Evolutionary conservation across 1,140 invertebrate genomes (phyloP).

Genomic region (Orchesella cincta): DNA sequence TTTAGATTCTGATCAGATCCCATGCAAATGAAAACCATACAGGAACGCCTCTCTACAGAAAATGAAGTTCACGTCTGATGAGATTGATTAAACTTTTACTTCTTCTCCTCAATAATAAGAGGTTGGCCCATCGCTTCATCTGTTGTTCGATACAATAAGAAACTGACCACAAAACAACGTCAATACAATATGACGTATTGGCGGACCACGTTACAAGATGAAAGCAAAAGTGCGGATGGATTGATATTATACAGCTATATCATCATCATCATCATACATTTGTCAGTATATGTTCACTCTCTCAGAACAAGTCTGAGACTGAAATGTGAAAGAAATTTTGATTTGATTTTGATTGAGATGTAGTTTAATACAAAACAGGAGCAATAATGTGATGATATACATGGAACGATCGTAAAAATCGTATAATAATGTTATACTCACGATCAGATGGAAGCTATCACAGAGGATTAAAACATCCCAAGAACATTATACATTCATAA

Average conservation of each 20-base stretch:
- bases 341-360: constrained; percentile 20
- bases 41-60: constrained; percentile 5
- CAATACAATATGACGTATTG: not conserved
- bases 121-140: not conserved
- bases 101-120: constrained; percentile 23
- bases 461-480: too few species aligned
- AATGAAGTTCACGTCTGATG: not conserved
- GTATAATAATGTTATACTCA: not conserved
- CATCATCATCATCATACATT: too few species aligned
- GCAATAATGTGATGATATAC: not conserved
- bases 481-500: too few species aligned
- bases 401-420: not conserved
- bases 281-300: too few species aligned
- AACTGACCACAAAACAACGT: not conserved
- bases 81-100: constrained; percentile 29
- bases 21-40: too few species aligned
- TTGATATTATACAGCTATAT: constrained; percentile 7
- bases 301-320: too few species aligned
- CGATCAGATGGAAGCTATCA: constrained; percentile 73
- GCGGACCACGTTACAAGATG: too few species aligned
- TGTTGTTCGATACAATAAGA: too few species aligned
- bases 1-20: not conserved
- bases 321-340: constrained; percentile 5
- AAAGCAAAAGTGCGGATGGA: constrained; percentile 1
- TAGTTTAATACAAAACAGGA: not conserved